These are phyloP conservation scores for Hoplias malabaricus DNA, from an alignment of 2,113 vertebrate species.

Conservation along the genomic window DNA sequence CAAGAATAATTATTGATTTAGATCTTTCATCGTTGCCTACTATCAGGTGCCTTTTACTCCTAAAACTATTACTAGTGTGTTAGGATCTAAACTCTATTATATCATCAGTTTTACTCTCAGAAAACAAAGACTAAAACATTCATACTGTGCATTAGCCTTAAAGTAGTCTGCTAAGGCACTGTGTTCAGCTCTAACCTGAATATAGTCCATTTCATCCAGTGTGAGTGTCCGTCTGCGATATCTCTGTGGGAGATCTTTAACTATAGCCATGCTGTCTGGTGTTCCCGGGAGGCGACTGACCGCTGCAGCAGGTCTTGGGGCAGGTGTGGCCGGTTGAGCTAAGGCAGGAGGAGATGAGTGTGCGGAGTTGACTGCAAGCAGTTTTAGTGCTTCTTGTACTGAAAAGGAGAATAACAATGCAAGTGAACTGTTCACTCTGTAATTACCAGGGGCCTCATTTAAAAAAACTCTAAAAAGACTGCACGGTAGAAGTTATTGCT, in stretches of 20 bases:
- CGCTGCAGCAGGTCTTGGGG: conserved; percentile 53
- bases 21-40: too few relatives aligned
- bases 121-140: too few relatives aligned
- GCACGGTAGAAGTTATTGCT: too few relatives aligned
- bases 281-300: conserved; percentile 59
- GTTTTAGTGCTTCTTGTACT: conserved; percentile 70
- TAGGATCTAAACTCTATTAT: too few relatives aligned
- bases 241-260: conserved; percentile 67
- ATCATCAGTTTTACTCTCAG: too few relatives aligned
- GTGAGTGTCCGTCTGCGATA: conserved; percentile 70
- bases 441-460: too few relatives aligned
- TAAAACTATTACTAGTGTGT: too few relatives aligned
- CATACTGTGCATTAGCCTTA: background rate
- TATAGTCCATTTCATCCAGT: conserved; percentile 74
- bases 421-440: background rate
- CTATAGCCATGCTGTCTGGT: conserved; percentile 65
- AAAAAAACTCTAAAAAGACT: too few relatives aligned
- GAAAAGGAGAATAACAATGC: background rate
- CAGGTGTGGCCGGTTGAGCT: conserved; percentile 37
- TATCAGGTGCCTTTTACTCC: too few relatives aligned
- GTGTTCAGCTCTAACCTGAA: conserved; percentile 67
- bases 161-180: background rate
- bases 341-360: conserved; percentile 46
- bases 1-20: too few relatives aligned
- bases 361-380: conserved; percentile 46